A percentile compares a stretch with the other conserved stretches of the same genome.
Conservation (phyloP, 2,797 vertebrate genomes). For the Kryptolebias ocellatus region DNA sequence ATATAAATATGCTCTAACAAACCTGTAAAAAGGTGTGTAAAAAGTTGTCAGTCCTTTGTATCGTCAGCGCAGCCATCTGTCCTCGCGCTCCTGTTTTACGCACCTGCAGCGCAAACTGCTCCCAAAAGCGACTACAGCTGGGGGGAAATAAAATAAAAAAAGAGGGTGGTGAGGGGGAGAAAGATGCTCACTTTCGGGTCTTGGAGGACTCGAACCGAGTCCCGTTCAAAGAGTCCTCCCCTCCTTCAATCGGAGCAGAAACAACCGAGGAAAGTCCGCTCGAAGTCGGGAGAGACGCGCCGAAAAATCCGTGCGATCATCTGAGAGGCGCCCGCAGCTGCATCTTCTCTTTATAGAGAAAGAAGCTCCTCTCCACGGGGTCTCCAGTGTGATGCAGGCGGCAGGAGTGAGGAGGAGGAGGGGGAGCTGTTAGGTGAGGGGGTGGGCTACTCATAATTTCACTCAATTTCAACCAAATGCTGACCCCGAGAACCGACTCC, state of each 20-base stretch:
- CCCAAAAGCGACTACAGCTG: conserved; percentile 42
- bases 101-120: conserved; percentile 75
- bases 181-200: conserved; percentile 46
- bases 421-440: conserved; percentile 67
- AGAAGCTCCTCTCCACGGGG: conserved; percentile 84
- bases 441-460: conserved; percentile 79
- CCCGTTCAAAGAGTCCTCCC: neutral
- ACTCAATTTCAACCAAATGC: conserved; percentile 79
- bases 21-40: conserved; percentile 88
- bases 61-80: conserved; percentile 86
- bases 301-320: conserved; percentile 80
- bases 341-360: conserved; percentile 86
- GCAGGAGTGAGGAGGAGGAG: conserved; percentile 57
- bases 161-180: neutral
- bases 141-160: neutral
- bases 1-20: conserved; percentile 35
- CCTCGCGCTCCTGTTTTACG: conserved; percentile 49
- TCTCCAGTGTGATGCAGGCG: conserved; percentile 83
- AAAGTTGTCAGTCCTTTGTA: conserved; percentile 85
- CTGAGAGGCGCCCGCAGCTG: conserved; percentile 80
- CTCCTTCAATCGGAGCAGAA: neutral
- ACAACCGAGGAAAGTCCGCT: conserved; percentile 38
- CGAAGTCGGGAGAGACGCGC: conserved; percentile 78
- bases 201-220: conserved; percentile 16
- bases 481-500: conserved; percentile 67